Conservation (phyloP, 2,888 invertebrate genomes). For the Sympetrum striolatum region DNA sequence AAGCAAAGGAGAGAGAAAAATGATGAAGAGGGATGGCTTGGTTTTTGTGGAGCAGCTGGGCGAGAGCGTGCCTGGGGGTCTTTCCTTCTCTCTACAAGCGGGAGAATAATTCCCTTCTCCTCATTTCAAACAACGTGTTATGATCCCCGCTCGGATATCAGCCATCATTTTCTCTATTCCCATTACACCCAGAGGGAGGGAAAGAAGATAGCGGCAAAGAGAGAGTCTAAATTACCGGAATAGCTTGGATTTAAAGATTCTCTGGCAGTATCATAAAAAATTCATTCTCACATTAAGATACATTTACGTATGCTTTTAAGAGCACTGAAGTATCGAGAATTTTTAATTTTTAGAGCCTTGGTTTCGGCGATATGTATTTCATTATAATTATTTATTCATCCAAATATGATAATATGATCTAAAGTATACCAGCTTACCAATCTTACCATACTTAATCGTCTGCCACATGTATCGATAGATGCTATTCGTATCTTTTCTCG, state of each 20-base stretch:
- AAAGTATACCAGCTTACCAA: too few species aligned
- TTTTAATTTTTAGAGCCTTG: too few species aligned
- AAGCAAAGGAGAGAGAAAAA: not conserved
- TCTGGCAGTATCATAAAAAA: too few species aligned
- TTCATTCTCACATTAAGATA: too few species aligned
- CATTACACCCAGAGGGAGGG: not conserved
- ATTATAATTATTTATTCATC: too few species aligned
- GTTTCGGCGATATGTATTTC: too few species aligned
- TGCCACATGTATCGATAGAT: too few species aligned
- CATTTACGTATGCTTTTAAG: too few species aligned
- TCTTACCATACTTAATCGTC: too few species aligned
- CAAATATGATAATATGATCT: too few species aligned
- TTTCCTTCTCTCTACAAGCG: not conserved
- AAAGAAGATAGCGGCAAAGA: not conserved
- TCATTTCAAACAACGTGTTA: constrained; percentile 30
- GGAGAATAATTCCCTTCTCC: not conserved
- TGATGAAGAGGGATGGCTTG: not conserved
- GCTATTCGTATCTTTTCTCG: too few species aligned
- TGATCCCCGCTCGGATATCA: constrained; percentile 9
- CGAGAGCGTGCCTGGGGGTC: not conserved
- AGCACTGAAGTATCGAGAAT: too few species aligned
- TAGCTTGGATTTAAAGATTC: not conserved
- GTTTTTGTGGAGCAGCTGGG: constrained; percentile 31
- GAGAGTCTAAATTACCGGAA: not conserved
- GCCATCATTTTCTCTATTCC: not conserved